phyloP scores from a whole-genome alignment of 2,113 vertebrate species.

The Psammodynastes pulverulentus region DNA sequence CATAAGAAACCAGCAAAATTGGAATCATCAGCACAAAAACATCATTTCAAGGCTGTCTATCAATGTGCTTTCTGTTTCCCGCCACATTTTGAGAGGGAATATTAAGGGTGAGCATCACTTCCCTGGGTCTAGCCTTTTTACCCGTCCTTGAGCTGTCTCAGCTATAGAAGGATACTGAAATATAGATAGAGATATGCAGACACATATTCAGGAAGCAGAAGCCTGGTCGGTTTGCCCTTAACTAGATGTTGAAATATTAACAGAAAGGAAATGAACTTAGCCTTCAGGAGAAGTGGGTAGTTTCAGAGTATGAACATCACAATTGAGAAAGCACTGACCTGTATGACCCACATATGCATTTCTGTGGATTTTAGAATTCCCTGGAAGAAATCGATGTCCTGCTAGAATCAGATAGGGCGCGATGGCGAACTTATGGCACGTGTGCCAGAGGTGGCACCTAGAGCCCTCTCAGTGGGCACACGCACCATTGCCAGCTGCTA shows the following conservation, averaged over 20 bases:
- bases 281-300: neutral
- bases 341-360: too few species aligned
- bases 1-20: neutral
- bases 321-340: neutral
- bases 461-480: too few species aligned
- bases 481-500: too few species aligned
- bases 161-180: neutral
- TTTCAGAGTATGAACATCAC: neutral
- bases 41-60: neutral
- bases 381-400: neutral
- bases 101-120: neutral
- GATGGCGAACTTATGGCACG: too few species aligned
- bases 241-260: neutral
- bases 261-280: neutral
- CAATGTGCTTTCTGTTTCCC: neutral
- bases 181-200: neutral
- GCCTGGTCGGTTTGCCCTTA: neutral
- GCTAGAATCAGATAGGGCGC: neutral
- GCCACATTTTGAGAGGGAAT: neutral
- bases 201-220: neutral
- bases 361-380: neutral
- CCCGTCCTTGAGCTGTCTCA: neutral
- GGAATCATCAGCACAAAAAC: neutral
- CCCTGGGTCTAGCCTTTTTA: neutral
- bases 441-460: too few species aligned